A percentile compares a stretch with the other conserved stretches of the same genome.
Conservation (phyloP, 2,797 vertebrate species). For the Bucorvus abyssinicus region DNA sequence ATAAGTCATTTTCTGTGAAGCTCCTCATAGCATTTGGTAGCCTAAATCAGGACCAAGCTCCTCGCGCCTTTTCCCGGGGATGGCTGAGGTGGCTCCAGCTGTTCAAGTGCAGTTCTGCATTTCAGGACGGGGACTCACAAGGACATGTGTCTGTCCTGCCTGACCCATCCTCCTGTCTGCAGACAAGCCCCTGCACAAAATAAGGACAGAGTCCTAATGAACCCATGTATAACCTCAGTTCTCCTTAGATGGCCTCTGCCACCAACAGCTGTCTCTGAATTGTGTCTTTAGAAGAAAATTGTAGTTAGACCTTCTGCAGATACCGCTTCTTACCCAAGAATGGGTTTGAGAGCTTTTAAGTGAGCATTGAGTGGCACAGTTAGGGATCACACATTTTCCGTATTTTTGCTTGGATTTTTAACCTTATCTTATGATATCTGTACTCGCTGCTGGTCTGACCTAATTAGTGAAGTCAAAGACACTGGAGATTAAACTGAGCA, state of each 20-base stretch:
- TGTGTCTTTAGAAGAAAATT: background rate
- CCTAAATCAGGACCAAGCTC: background rate
- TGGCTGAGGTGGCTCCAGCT: background rate
- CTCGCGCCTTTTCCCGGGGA: accelerated
- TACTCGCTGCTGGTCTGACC: background rate
- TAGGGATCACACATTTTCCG: background rate
- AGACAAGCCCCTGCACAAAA: background rate
- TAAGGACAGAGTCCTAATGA: background rate
- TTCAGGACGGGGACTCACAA: background rate
- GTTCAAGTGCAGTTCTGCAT: accelerated
- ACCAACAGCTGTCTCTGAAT: background rate
- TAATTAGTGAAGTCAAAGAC: constrained; percentile 27
- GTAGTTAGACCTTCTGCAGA: background rate
- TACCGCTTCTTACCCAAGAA: background rate
- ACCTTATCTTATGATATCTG: background rate
- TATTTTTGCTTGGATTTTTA: background rate
- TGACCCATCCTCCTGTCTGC: background rate
- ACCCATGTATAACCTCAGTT: background rate
- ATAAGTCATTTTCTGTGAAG: background rate
- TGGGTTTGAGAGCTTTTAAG: accelerated
- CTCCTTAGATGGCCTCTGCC: background rate
- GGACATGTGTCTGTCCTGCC: background rate
- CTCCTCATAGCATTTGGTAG: accelerated
- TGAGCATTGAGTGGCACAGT: background rate
- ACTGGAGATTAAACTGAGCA: background rate